Evolutionary conservation across 1,140 invertebrate species (phyloP).

Genomic region (Hetaerina americana): DNA sequence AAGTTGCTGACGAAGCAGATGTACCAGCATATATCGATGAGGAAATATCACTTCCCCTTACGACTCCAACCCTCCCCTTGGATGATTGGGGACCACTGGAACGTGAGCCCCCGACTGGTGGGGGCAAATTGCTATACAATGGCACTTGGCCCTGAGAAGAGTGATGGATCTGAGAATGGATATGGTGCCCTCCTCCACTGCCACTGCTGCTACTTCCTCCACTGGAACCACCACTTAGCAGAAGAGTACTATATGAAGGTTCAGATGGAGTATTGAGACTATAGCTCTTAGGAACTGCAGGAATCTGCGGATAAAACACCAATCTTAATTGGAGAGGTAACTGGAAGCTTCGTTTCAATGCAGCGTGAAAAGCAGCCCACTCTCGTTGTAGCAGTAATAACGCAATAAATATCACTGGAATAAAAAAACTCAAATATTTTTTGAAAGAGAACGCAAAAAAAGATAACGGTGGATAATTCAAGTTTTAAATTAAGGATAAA

Average conservation of each 20-base stretch:
- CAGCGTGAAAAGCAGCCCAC: no score
- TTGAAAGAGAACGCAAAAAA: no score
- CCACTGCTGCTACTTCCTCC: conserved; percentile 13
- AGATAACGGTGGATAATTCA: no score
- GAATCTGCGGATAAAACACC: background rate
- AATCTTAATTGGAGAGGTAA: no score
- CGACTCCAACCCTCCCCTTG: conserved; percentile 21
- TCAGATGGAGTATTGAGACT: conserved; percentile 33
- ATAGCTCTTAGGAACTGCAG: conserved; percentile 35
- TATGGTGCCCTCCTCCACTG: no score
- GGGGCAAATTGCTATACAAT: conserved; percentile 32
- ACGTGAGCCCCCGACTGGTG: conserved; percentile 15
- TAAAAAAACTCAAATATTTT: no score
- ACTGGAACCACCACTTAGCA: conserved; percentile 28
- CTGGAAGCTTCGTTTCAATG: no score
- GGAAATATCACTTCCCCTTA: conserved; percentile 4
- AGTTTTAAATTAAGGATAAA: no score
- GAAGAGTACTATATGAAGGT: conserved; percentile 36
- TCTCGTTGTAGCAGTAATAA: no score
- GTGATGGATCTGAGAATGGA: background rate
- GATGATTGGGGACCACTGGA: conserved; percentile 13
- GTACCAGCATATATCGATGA: background rate
- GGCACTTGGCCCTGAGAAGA: background rate
- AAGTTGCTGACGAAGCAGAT: conserved; percentile 17
- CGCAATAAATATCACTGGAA: no score